Evolutionary conservation across 2,888 invertebrate species (phyloP), one percentile per base, ranked within the genome.

Genomic region (Pandemis corylana): DNA sequence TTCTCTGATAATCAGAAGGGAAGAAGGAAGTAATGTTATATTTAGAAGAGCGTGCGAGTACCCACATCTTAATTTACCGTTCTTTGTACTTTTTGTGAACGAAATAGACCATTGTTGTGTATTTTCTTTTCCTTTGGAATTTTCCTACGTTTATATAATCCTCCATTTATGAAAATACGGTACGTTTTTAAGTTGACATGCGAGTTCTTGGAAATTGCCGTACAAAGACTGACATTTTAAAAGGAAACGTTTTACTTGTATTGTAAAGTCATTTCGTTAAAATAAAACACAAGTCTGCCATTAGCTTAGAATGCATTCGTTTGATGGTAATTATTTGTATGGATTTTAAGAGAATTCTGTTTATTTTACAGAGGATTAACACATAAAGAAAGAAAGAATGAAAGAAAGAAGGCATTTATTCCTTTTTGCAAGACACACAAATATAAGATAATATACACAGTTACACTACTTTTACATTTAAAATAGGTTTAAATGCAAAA

Each of bases 251-350:
- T 36, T 46, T 61, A 36, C n/a, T 7, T 15, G 6, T 13, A n/a
- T 62, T 36, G 13, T 36, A 36, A 15, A 61, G n/a, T 3, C 49
- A 49, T 69, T 28, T n/a, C 49, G n/a, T 7, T 36, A n/a, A 62
- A 51, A 69, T 36, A 62, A 46, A 49, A 15, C 20, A 51, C 13
- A 20, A 15, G 41, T 10, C 56, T 59, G 62, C 51, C 51, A 69
- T 62, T 41, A 20, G 7, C 1, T 61, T 68, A 3, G 28, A 41
- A 56, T 68, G 59, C 68, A 44, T 69, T 61, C 36, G 41, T 62
- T 69, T 61, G 13, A 15, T 62, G 49, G 61, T 9, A 56, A 7
- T 36, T 36, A 1, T 36, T 36, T 36, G 28, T 36, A 4, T 2
- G 28, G 28, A 36, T 36, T 36, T 36, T 36, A 36, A 36, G 28